Evolutionary conservation across 2,888 invertebrate species (phyloP).

Genomic region (Stenurella melanura): DNA sequence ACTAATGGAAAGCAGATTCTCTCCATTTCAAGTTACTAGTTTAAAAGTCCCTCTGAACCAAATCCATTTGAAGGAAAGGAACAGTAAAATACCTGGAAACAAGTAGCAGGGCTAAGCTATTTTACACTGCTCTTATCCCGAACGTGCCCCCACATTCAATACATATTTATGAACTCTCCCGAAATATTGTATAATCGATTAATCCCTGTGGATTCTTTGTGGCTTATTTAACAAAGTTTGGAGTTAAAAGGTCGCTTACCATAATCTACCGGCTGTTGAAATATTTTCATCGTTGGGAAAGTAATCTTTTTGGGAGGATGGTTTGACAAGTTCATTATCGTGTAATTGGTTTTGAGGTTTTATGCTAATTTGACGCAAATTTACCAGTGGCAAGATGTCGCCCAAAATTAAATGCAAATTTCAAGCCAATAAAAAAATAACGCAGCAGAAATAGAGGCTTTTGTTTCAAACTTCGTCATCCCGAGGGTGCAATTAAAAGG

Average conservation of each 20-base stretch:
- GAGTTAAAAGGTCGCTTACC: conserved; percentile 39
- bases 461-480: conserved; percentile 18
- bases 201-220: conserved; percentile 31
- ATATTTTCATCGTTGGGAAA: conserved; percentile 33
- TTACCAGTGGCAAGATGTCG: conserved; percentile 38
- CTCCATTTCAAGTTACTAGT: not conserved
- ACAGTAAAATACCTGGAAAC: conserved; percentile 15
- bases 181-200: conserved; percentile 42
- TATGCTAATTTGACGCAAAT: conserved; percentile 49
- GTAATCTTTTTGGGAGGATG: conserved; percentile 39
- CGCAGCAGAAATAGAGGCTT: conserved; percentile 1
- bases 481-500: conserved; percentile 30
- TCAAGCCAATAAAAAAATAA: conserved; percentile 39
- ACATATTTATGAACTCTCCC: conserved; percentile 41
- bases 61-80: not conserved
- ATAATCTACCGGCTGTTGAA: conserved; percentile 23
- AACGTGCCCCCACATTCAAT: conserved; percentile 33
- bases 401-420: conserved; percentile 47
- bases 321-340: conserved; percentile 53
- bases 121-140: conserved; percentile 34
- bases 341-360: conserved; percentile 54
- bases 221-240: conserved; percentile 44
- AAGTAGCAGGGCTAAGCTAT: conserved; percentile 21
- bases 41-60: not conserved
- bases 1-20: not conserved